These are phyloP conservation scores for Physocephala rufipes DNA, from an alignment of 2,888 invertebrate genomes.

Conservation along the genomic window DNA sequence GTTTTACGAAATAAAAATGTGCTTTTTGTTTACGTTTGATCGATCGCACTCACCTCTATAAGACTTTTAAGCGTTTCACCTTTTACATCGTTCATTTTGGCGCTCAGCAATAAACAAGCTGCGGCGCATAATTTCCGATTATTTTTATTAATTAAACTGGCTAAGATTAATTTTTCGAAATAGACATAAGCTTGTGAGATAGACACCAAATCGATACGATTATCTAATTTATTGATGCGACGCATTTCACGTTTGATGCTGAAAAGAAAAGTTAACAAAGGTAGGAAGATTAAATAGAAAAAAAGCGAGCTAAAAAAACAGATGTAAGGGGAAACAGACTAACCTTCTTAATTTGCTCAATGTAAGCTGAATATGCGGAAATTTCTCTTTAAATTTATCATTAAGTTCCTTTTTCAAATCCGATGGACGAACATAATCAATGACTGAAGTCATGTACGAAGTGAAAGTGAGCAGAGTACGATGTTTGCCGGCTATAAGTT, in stretches of 20 bases:
- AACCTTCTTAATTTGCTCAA: constrained; percentile 96
- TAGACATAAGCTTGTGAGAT: constrained; percentile 98
- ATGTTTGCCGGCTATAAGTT: constrained; percentile 88
- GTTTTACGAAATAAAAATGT: not conserved
- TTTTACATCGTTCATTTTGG: constrained; percentile 97
- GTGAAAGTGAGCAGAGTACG: constrained; percentile 87
- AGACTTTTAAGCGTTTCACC: constrained; percentile 85
- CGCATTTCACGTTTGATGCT: constrained; percentile 97
- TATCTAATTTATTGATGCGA: constrained; percentile 87
- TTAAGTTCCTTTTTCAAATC: constrained; percentile 97
- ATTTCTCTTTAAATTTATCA: constrained; percentile 94
- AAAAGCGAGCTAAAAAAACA: not conserved
- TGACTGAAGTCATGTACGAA: constrained; percentile 93
- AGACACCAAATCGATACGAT: constrained; percentile 84
- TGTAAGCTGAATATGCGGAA: constrained; percentile 93
- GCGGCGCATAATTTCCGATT: constrained; percentile 96
- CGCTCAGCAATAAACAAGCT: constrained; percentile 90
- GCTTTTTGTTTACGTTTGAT: not conserved
- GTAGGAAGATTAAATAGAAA: not conserved
- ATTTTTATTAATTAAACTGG: constrained; percentile 91
- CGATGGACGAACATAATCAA: constrained; percentile 94
- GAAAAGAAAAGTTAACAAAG: constrained; percentile 50
- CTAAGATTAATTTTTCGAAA: constrained; percentile 94
- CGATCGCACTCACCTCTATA: constrained; percentile 77
- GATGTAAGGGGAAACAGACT: not conserved